These are phyloP conservation scores for Pterocles gutturalis DNA, from an alignment of 2,113 vertebrate genomes.

Conservation along the genomic window DNA sequence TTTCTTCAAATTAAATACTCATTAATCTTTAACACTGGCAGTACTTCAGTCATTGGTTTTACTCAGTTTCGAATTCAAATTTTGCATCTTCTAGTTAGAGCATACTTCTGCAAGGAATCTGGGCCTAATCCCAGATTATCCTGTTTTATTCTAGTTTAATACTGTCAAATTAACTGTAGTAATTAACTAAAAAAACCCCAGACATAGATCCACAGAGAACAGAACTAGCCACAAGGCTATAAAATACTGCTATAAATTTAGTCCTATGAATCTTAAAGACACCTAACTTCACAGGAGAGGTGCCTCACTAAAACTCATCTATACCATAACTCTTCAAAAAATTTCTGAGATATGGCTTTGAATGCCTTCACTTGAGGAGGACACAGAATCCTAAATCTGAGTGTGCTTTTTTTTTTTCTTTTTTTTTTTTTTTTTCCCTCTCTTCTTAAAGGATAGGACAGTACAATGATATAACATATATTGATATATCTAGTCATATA, in stretches of 20 bases:
- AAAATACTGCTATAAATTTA: neutral
- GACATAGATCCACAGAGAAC: neutral
- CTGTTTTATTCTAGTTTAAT: neutral
- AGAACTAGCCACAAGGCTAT: neutral
- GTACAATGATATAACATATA: neutral
- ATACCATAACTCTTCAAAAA: neutral
- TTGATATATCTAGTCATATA: neutral
- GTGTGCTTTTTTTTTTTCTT: rapidly evolving
- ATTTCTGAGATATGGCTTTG: neutral
- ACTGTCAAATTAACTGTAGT: neutral
- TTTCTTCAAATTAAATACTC: neutral
- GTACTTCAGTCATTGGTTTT: neutral
- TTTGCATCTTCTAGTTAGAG: neutral
- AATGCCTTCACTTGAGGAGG: neutral
- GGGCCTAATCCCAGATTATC: neutral
- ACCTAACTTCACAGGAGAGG: neutral
- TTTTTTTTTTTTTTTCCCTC: rapidly evolving
- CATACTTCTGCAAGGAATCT: neutral
- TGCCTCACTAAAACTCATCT: neutral
- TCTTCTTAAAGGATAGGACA: neutral
- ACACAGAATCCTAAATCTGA: neutral
- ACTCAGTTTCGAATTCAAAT: neutral
- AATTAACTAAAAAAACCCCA: neutral
- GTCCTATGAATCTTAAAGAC: neutral
- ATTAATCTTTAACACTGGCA: neutral